A percentile compares a stretch with the other conserved stretches of the same genome.
phyloP scores from a whole-genome alignment of 1,140 invertebrate genomes.

The Dryas iulia region DNA sequence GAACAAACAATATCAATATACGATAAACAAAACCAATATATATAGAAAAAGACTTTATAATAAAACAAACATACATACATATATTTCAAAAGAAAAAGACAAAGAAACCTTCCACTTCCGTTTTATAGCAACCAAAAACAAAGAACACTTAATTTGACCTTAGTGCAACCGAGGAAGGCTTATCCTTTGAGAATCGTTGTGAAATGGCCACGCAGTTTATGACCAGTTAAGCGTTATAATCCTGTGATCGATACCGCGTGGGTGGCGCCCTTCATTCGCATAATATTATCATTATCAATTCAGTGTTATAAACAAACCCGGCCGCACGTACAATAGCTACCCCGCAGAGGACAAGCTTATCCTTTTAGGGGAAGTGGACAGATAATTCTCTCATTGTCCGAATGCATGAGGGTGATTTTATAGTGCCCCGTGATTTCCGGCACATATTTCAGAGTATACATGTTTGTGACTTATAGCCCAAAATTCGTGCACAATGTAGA shows the following conservation, averaged over 20 bases:
- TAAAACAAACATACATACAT: background rate
- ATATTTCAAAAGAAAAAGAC: background rate
- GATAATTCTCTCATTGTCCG: constrained; percentile 24
- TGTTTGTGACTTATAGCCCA: constrained; percentile 11
- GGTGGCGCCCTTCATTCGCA: constrained; percentile 8
- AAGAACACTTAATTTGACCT: background rate
- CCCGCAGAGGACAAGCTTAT: constrained; percentile 4
- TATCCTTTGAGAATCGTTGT: background rate
- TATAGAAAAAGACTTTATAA: background rate
- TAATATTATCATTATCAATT: constrained; percentile 22
- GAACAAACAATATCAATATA: too few species aligned
- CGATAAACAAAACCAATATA: background rate
- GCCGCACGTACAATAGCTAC: constrained; percentile 16
- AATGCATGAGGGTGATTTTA: constrained; percentile 22
- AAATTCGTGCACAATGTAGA: too few species aligned
- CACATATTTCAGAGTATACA: constrained; percentile 5
- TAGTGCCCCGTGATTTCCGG: constrained; percentile 18
- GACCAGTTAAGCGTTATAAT: constrained; percentile 15
- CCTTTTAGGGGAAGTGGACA: constrained; percentile 24
- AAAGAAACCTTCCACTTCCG: background rate
- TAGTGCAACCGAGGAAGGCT: background rate
- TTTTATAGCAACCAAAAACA: background rate
- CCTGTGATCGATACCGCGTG: constrained; percentile 16
- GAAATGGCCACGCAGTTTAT: constrained; percentile 8
- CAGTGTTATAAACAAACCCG: constrained; percentile 20